Conservation (phyloP, 2,113 vertebrate genomes). For the Anthoscopus minutus region DNA sequence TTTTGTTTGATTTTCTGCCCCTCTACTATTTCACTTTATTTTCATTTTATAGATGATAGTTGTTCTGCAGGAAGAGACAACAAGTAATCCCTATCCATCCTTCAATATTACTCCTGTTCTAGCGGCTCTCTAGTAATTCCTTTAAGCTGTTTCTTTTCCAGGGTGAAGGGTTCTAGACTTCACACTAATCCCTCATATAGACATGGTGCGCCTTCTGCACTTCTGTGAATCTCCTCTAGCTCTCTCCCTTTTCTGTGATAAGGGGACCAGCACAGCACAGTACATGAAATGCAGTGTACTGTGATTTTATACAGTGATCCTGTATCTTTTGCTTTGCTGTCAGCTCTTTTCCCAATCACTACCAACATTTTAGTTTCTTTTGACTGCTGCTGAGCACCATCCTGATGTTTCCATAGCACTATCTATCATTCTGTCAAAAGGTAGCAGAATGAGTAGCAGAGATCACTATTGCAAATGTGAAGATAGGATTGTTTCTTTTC, state of each 20-base stretch:
- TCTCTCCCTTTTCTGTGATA: neutral
- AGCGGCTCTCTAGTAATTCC: neutral
- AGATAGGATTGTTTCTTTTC: neutral
- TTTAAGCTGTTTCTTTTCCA: neutral
- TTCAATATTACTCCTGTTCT: neutral
- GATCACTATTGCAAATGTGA: neutral
- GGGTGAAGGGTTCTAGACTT: neutral
- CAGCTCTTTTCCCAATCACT: neutral
- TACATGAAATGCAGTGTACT: neutral
- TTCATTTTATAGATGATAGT: neutral
- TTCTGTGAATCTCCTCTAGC: neutral
- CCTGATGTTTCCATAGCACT: neutral
- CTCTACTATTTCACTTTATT: neutral
- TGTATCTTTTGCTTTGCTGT: neutral
- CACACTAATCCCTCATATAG: neutral
- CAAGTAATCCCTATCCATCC: neutral
- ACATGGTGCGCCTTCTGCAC: neutral
- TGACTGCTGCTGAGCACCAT: neutral
- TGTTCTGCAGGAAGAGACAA: neutral
- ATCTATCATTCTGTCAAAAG: neutral
- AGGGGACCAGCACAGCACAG: neutral
- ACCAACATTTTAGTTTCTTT: neutral
- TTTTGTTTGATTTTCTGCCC: neutral
- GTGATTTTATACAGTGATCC: neutral
- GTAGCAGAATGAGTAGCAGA: neutral